phyloP scores from a whole-genome alignment of 2,888 invertebrate genomes.

The Panopea generosa region DNA sequence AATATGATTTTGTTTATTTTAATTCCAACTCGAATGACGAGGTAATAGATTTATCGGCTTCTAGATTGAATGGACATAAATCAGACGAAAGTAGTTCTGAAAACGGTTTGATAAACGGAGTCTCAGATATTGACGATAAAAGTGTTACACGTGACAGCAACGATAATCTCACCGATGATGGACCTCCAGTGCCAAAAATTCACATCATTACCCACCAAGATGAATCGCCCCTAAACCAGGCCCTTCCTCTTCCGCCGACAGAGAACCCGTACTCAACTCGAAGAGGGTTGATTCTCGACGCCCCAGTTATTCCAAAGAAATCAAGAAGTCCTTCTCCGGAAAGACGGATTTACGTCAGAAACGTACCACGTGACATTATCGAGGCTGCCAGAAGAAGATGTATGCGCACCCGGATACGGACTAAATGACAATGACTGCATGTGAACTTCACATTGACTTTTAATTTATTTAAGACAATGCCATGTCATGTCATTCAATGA shows the following conservation, averaged over 20 bases:
- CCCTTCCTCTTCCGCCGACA: slow-evolving; percentile 75
- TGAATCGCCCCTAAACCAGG: slow-evolving; percentile 69
- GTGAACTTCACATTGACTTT: not conserved
- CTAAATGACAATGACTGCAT: slow-evolving; percentile 69
- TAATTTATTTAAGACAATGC: no score
- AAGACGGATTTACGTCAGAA: slow-evolving; percentile 74
- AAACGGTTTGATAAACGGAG: slow-evolving; percentile 48
- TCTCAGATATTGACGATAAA: slow-evolving; percentile 38
- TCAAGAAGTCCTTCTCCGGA: slow-evolving; percentile 79
- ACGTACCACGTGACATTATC: slow-evolving; percentile 76
- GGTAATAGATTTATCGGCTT: slow-evolving; percentile 79
- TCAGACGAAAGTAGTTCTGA: slow-evolving; percentile 58
- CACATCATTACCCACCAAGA: slow-evolving; percentile 76
- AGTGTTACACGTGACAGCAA: slow-evolving; percentile 29
- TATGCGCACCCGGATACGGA: slow-evolving; percentile 75
- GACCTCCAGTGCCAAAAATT: slow-evolving; percentile 72
- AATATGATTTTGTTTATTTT: slow-evolving; percentile 47
- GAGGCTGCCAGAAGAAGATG: slow-evolving; percentile 79
- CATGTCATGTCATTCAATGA: no score
- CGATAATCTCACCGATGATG: slow-evolving; percentile 52
- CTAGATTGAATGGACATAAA: slow-evolving; percentile 55
- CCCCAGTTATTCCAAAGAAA: slow-evolving; percentile 78
- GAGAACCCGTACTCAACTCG: slow-evolving; percentile 79
- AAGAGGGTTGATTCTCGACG: slow-evolving; percentile 82
- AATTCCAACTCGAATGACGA: slow-evolving; percentile 67